Conservation (phyloP, 2,797 vertebrate genomes). For the Esox lucius region DNA sequence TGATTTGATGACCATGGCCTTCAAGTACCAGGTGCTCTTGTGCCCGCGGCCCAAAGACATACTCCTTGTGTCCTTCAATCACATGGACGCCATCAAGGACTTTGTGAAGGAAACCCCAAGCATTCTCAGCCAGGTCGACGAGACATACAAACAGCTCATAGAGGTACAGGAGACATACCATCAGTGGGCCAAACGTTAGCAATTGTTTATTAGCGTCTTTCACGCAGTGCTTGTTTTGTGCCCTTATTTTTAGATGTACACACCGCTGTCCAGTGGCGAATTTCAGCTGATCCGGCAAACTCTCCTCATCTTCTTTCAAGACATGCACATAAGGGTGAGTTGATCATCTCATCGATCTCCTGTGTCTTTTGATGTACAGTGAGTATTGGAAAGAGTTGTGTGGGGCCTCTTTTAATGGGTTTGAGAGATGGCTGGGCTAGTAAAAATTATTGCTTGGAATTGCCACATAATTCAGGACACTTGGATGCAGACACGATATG, state of each 20-base stretch:
- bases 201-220: not conserved
- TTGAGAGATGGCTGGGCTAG: not conserved
- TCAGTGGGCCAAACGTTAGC: not conserved
- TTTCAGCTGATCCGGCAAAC: constrained; percentile 97
- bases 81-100: constrained; percentile 95
- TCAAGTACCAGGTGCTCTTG: constrained; percentile 96
- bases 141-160: constrained; percentile 85
- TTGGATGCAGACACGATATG: no score
- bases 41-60: constrained; percentile 92
- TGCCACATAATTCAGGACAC: no score
- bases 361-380: not conserved
- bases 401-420: not conserved
- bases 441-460: no score
- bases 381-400: not conserved
- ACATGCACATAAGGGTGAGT: constrained; percentile 97
- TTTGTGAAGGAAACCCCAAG: constrained; percentile 87
- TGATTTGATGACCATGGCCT: constrained; percentile 99
- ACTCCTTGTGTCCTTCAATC: constrained; percentile 94
- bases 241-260: constrained; percentile 78
- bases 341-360: not conserved
- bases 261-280: constrained; percentile 83
- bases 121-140: constrained; percentile 91
- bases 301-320: constrained; percentile 95
- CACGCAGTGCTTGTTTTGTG: constrained; percentile 13
- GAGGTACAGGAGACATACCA: constrained; percentile 73